Evolutionary conservation across 2,888 invertebrate genomes (phyloP).

Genomic region (Trissoscelio sp.): DNA sequence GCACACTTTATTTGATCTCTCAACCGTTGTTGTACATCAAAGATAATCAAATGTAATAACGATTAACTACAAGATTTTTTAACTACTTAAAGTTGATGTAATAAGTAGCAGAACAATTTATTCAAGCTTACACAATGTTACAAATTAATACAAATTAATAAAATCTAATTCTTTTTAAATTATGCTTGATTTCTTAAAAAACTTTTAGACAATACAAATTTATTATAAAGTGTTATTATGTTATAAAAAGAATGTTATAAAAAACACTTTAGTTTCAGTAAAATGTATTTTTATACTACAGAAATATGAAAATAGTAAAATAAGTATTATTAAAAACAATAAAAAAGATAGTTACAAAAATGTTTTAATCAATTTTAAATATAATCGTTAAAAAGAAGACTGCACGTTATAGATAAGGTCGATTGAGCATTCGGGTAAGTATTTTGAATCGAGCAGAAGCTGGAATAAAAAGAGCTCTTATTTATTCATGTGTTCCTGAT

Average conservation of each 20-base stretch:
- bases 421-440: conserved; percentile 44
- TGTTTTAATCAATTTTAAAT: conserved; percentile 12
- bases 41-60: conserved; percentile 55
- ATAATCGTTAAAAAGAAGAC: neutral
- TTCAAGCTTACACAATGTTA: conserved; percentile 7
- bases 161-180: neutral
- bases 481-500: conserved; percentile 80
- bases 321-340: no score
- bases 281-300: no score
- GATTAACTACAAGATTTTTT: conserved; percentile 42
- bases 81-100: conserved; percentile 32
- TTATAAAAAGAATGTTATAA: no score
- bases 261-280: no score
- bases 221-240: no score
- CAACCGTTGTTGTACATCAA: conserved; percentile 29
- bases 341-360: neutral
- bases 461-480: conserved; percentile 79
- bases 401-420: conserved; percentile 6
- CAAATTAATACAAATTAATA: neutral
- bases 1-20: conserved; percentile 38
- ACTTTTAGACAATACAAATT: no score
- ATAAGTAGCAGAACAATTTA: conserved; percentile 22
- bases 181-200: no score
- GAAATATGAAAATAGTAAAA: no score
- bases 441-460: conserved; percentile 64